Percentiles rank a stretch among this genome's conserved stretches.
Evolutionary conservation across 2,797 vertebrate species (phyloP).

Genomic region (Dermochelys coriacea): DNA sequence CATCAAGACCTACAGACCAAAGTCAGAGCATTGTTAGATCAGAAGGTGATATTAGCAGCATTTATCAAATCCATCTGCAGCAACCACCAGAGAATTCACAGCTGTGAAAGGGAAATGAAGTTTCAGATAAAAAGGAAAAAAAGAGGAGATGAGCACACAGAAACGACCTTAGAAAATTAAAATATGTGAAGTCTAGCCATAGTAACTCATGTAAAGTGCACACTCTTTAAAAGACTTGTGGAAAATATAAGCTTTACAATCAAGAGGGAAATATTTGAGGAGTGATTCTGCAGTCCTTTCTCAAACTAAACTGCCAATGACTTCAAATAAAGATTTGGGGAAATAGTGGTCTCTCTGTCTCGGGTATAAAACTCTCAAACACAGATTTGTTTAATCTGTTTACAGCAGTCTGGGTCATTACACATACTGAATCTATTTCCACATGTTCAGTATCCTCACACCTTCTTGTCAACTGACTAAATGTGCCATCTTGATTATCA

Average conservation of each 20-base stretch:
- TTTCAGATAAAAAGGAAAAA: constrained; percentile 73
- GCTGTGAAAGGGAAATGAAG: constrained; percentile 90
- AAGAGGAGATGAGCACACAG: constrained; percentile 69
- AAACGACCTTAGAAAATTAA: constrained; percentile 76
- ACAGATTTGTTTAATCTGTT: background rate
- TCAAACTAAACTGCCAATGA: background rate
- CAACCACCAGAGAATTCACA: constrained; percentile 88
- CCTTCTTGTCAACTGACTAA: no score
- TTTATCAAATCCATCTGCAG: constrained; percentile 90
- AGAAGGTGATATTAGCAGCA: constrained; percentile 92
- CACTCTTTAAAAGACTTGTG: background rate
- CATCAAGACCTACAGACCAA: constrained; percentile 84
- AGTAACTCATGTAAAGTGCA: background rate
- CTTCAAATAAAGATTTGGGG: background rate
- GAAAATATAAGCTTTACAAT: constrained; percentile 10
- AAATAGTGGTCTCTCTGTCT: background rate
- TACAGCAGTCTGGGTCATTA: no score
- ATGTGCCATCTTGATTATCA: no score
- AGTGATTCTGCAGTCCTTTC: background rate
- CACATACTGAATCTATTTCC: no score
- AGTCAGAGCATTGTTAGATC: constrained; percentile 86
- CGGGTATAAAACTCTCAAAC: background rate
- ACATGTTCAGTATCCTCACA: no score
- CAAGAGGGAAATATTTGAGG: constrained; percentile 33
- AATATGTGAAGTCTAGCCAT: constrained; percentile 40